Conservation (phyloP, 1,140 invertebrate genomes). For the Aphelinus certus region DNA sequence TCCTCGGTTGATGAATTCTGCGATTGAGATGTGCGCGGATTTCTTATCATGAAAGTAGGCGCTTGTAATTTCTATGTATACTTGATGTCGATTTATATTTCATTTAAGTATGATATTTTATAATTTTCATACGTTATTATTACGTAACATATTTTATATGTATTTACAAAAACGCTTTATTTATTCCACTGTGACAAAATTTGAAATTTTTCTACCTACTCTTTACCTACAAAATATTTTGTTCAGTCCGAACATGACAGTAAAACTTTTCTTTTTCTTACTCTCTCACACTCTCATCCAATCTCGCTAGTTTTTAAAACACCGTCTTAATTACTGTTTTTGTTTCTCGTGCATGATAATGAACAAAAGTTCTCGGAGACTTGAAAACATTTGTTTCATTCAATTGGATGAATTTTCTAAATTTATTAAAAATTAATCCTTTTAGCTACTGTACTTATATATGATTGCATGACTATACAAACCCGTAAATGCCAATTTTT, state of each 20-base stretch:
- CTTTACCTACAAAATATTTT: constrained; percentile 39
- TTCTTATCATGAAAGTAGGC: constrained; percentile 21
- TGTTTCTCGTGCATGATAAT: background rate
- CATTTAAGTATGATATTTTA: constrained; percentile 20
- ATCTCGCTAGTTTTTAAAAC: constrained; percentile 18
- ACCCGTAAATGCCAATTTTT: constrained; percentile 32
- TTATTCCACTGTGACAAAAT: constrained; percentile 34
- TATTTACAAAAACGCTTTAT: constrained; percentile 36
- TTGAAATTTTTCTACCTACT: constrained; percentile 40
- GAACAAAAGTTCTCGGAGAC: background rate
- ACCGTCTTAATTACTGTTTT: constrained; percentile 24
- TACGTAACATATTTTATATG: constrained; percentile 38
- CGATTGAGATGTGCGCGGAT: constrained; percentile 15
- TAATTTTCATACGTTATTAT: constrained; percentile 37
- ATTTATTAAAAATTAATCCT: constrained; percentile 7
- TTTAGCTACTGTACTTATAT: background rate
- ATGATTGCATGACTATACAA: constrained; percentile 26
- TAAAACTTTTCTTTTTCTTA: background rate
- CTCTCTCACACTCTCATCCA: constrained; percentile 20
- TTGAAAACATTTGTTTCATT: background rate
- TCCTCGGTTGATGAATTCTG: background rate
- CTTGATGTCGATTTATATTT: constrained; percentile 21
- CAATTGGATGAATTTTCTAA: constrained; percentile 18
- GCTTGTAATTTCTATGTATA: constrained; percentile 14
- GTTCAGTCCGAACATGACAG: constrained; percentile 24